phyloP scores from a whole-genome alignment of 1,140 invertebrate genomes.

The Papilio polytes region DNA sequence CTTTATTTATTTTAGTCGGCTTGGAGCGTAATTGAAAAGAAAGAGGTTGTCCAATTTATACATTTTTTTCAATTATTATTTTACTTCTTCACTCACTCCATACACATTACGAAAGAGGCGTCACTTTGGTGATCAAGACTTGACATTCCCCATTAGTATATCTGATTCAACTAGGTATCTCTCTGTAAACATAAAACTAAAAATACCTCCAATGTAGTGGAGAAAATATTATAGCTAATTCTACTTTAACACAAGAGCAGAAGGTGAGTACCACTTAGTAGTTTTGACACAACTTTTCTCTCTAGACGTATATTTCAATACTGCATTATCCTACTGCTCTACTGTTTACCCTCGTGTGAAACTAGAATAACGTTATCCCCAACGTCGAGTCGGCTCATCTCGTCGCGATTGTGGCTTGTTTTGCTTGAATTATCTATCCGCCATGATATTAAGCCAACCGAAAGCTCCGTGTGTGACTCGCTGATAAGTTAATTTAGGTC shows the following conservation, averaged over 20 bases:
- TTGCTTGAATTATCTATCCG: conserved; percentile 39
- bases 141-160: too few relatives aligned
- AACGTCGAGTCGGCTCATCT: conserved; percentile 2
- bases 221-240: background rate
- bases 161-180: background rate
- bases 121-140: too few relatives aligned
- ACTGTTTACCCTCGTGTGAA: background rate
- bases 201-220: background rate
- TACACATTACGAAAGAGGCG: too few relatives aligned
- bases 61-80: background rate
- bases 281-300: too few relatives aligned
- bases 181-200: background rate
- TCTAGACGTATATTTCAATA: background rate
- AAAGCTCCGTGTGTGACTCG: conserved; percentile 19
- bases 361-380: background rate
- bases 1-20: background rate
- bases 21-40: background rate
- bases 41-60: background rate
- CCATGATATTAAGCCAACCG: conserved; percentile 25
- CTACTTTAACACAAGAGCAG: background rate
- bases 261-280: background rate
- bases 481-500: conserved; percentile 37
- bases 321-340: background rate
- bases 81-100: too few relatives aligned
- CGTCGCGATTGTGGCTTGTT: conserved; percentile 31